Evolutionary conservation across 2,888 invertebrate genomes (phyloP), one percentile per base, ranked within the genome.

Genomic region (Camponotus fellah): DNA sequence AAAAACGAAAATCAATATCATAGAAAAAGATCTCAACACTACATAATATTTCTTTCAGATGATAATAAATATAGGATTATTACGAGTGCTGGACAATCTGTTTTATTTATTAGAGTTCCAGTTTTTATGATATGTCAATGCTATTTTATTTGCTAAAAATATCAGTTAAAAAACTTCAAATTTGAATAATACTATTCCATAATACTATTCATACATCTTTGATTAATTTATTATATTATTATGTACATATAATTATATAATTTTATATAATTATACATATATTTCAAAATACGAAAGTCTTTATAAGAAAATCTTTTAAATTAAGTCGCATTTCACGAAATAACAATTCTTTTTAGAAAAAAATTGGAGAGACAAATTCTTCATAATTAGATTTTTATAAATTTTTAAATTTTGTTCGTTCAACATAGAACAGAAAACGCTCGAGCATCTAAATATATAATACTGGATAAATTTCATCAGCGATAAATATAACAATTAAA

Each of bases 41-140:
- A 90, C 88, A 88, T 88, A 88, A 86, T 90, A 85, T 76, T 83
- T 56, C 58, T 85, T 81, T 83, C 72, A 85, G 89, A 88, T 90
- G 92, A 93, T 93, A 92, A 92, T 91, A 88, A 89, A 90, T 92
- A 91, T 92, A 92, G 92, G 90, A 92, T 92, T 90, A 89, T 89
- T 91, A 87, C 89, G 88, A 91, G 90, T 90, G 88, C 87, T 85
- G 87, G 87, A 56, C 2, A 77, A 76, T 68, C 43, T 26, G 75
- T 82, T 89, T 88, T 87, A 91, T 91, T 92, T 92, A 93, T 93
- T 92, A 93, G 89, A 88, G 90, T 88, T 87, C 87, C 90, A 88
- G 60, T 91, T 92, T 90, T 89, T 65, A 76, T 65, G 26, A 26
- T 26, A 53, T 40, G 14, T 12, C 26, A 40, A 69, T 43, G 34